These are phyloP conservation scores for Drosophila tsacasi DNA, from an alignment of 1,140 invertebrate genomes.

Conservation along the genomic window DNA sequence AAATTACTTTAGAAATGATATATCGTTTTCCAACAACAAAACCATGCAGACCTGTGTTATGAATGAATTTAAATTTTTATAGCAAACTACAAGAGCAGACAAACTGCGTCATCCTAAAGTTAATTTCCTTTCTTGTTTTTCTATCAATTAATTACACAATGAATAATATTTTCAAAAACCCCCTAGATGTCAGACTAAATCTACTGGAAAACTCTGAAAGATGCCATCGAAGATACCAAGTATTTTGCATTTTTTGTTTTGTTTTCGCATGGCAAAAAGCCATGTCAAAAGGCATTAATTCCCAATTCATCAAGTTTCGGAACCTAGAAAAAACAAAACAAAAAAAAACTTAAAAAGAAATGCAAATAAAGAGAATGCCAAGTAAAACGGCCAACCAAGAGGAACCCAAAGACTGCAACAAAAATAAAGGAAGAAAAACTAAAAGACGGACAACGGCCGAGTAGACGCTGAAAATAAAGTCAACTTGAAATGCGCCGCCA, in stretches of 20 bases:
- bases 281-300: slow-evolving; percentile 76
- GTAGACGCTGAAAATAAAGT: slow-evolving; percentile 75
- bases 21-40: no score
- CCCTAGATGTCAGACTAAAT: slow-evolving; percentile 1
- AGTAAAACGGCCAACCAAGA: slow-evolving; percentile 52
- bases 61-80: no score
- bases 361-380: slow-evolving; percentile 46
- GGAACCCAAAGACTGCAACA: slow-evolving; percentile 26
- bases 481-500: slow-evolving; percentile 81
- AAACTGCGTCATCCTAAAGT: background rate
- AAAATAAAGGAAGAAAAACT: slow-evolving; percentile 12
- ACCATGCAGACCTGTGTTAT: no score
- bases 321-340: slow-evolving; percentile 22
- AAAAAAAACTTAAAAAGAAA: slow-evolving; percentile 28
- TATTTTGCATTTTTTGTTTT: slow-evolving; percentile 5
- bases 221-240: slow-evolving; percentile 1
- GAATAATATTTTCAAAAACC: background rate
- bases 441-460: slow-evolving; percentile 35
- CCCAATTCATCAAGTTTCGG: slow-evolving; percentile 82
- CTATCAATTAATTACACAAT: no score
- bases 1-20: no score
- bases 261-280: slow-evolving; percentile 15
- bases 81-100: background rate
- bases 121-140: background rate
- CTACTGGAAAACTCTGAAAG: slow-evolving; percentile 2